Evolutionary conservation across 2,888 invertebrate genomes (phyloP).

Genomic region (Troilus luridus): DNA sequence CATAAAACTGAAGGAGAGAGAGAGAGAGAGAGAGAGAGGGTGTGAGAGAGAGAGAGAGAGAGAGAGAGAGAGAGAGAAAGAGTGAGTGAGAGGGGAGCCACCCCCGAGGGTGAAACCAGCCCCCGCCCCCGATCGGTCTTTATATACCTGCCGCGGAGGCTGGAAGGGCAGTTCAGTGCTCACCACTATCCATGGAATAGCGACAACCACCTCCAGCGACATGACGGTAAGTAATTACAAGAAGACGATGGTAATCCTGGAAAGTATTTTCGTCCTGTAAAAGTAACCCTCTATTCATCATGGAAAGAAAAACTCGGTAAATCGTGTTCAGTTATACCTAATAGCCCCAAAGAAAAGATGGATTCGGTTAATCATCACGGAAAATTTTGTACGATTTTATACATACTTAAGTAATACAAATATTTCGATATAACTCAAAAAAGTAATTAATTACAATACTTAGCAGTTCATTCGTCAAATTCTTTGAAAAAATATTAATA

Average conservation of each 20-base stretch:
- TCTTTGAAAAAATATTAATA: too few relatives aligned
- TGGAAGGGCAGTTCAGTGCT: constrained; percentile 51
- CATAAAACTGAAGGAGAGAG: background rate
- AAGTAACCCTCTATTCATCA: background rate
- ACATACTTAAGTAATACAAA: too few relatives aligned
- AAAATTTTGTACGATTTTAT: too few relatives aligned
- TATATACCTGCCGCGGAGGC: background rate
- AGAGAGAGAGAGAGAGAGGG: constrained; percentile 41
- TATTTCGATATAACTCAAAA: too few relatives aligned
- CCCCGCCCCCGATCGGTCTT: constrained; percentile 21
- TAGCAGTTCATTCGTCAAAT: too few relatives aligned
- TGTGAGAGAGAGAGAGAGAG: too few relatives aligned
- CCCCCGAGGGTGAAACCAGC: constrained; percentile 21
- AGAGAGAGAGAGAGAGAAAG: background rate
- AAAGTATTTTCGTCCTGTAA: too few relatives aligned
- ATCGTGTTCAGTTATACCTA: too few relatives aligned
- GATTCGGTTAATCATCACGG: too few relatives aligned
- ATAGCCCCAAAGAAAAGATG: too few relatives aligned
- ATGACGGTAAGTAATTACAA: constrained; percentile 3
- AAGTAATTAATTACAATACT: too few relatives aligned
- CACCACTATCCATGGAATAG: constrained; percentile 52
- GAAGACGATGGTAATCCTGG: too few relatives aligned
- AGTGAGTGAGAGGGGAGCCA: constrained; percentile 35
- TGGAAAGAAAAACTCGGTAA: background rate
- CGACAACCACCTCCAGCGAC: constrained; percentile 8